These are phyloP conservation scores for Strigamia maritima DNA, from an alignment of 2,888 invertebrate genomes.

Conservation along the genomic window DNA sequence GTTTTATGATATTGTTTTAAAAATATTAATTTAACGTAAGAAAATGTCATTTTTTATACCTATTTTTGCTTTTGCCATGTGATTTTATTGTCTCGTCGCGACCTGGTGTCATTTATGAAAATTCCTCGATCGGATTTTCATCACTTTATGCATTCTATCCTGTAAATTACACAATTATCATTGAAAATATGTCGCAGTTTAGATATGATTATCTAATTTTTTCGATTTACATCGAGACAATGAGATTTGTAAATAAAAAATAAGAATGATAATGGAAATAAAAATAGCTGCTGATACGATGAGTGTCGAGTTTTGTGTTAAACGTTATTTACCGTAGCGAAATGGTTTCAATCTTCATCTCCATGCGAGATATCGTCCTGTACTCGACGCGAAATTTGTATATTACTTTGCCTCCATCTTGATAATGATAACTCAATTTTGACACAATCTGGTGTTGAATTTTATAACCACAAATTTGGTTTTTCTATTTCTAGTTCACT, in stretches of 20 bases:
- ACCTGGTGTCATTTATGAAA: neutral
- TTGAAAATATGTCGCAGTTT: too few species aligned
- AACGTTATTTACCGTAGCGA: neutral
- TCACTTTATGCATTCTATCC: neutral
- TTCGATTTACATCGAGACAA: too few species aligned
- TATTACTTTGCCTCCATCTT: conserved; percentile 2
- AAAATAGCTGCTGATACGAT: neutral
- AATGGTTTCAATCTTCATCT: neutral
- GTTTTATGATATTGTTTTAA: neutral
- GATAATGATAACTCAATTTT: neutral
- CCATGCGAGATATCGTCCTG: neutral
- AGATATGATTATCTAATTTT: too few species aligned
- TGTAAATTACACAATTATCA: neutral
- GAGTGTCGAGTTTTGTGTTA: neutral
- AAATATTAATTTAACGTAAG: neutral
- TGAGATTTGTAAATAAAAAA: too few species aligned
- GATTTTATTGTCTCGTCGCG: neutral
- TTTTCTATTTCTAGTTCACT: too few species aligned
- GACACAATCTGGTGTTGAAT: neutral
- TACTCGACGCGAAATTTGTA: neutral
- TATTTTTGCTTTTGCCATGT: conserved; percentile 1
- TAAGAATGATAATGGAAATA: neutral
- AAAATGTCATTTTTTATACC: neutral
- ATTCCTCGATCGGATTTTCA: neutral
- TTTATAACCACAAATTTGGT: too few species aligned